Conservation (phyloP, 1,140 invertebrate genomes). For the Cephus cinctus region DNA sequence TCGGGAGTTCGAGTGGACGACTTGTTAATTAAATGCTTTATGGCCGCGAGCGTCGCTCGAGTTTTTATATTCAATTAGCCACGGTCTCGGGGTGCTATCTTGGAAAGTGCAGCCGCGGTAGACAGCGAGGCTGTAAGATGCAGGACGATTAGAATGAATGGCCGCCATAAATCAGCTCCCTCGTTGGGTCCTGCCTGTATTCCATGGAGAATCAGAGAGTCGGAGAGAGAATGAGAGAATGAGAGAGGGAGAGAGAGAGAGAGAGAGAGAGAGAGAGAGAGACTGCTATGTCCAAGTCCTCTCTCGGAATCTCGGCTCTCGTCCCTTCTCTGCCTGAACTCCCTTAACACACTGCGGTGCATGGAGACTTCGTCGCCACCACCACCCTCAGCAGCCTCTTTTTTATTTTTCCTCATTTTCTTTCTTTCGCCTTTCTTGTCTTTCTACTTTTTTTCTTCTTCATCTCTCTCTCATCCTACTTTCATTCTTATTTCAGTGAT, state of each 20-base stretch:
- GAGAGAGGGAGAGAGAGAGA: neutral
- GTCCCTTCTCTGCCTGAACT: no score
- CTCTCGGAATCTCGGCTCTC: no score
- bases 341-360: no score
- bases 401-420: no score
- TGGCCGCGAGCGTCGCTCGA: conserved; percentile 38
- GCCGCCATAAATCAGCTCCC: conserved; percentile 52
- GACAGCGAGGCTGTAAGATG: conserved; percentile 48
- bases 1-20: no score
- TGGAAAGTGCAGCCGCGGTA: conserved; percentile 39
- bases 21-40: conserved; percentile 49
- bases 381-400: no score
- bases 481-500: no score
- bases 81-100: conserved; percentile 30
- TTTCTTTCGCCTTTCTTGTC: no score
- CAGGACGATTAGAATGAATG: conserved; percentile 58
- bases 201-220: neutral
- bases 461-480: no score
- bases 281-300: no score
- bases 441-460: no score
- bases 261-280: neutral
- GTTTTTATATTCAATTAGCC: conserved; percentile 51
- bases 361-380: no score
- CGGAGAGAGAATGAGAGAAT: neutral
- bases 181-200: conserved; percentile 30